Evolutionary conservation across 2,113 vertebrate species (phyloP).

Genomic region (Mesitornis unicolor): DNA sequence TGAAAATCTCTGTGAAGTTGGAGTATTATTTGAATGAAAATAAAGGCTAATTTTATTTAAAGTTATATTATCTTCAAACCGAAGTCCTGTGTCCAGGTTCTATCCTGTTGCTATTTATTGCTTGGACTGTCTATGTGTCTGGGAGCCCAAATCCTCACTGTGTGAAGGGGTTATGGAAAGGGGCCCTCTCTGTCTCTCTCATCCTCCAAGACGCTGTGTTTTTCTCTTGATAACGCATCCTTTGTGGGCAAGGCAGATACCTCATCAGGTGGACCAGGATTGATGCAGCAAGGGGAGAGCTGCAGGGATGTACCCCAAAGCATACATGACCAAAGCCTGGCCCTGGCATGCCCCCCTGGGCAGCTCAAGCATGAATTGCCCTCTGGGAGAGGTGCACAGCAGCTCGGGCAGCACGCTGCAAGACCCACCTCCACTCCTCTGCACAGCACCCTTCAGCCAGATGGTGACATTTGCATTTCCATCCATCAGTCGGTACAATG

Average conservation of each 20-base stretch:
- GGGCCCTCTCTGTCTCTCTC: background rate
- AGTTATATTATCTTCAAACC: background rate
- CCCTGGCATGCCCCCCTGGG: background rate
- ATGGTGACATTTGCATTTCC: conserved; percentile 45
- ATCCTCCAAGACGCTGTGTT: background rate
- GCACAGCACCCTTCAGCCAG: background rate
- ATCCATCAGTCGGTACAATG: background rate
- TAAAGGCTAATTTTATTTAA: background rate
- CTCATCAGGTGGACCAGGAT: background rate
- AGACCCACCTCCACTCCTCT: background rate
- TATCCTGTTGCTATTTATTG: background rate
- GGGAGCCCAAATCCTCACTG: background rate
- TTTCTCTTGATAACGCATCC: background rate
- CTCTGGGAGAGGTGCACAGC: rapidly evolving
- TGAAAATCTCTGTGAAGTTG: background rate
- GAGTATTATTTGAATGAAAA: background rate
- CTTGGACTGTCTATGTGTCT: background rate
- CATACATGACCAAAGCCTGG: rapidly evolving
- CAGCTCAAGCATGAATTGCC: background rate
- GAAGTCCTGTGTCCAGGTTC: background rate
- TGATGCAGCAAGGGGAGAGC: background rate
- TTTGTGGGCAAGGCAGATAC: background rate
- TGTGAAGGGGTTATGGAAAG: background rate
- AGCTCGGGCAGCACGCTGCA: rapidly evolving
- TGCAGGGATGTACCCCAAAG: background rate